phyloP scores from a whole-genome alignment of 2,888 invertebrate species.

The Drosophila neoperkinsi region DNA sequence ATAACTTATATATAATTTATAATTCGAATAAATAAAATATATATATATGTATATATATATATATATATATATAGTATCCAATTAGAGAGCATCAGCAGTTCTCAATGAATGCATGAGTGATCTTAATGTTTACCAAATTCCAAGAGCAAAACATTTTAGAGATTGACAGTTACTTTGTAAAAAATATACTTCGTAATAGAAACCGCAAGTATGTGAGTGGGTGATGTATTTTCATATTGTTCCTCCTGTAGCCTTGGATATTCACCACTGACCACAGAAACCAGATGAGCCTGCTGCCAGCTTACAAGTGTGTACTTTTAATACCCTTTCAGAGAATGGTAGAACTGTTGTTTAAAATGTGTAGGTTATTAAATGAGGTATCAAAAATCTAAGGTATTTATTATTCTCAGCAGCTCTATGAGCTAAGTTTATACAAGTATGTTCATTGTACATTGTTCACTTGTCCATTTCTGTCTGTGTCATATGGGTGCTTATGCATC shows the following conservation, averaged over 20 bases:
- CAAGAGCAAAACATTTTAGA: constrained; percentile 54
- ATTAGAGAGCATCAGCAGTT: constrained; percentile 17
- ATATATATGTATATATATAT: background rate
- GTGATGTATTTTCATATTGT: constrained; percentile 12
- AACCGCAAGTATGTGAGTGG: constrained; percentile 21
- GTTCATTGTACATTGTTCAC: background rate
- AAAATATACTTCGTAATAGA: constrained; percentile 23
- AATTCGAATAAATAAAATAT: background rate
- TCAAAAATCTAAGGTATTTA: too few species aligned
- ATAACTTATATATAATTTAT: background rate
- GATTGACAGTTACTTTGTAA: constrained; percentile 4
- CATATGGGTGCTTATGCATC: background rate
- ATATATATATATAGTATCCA: background rate
- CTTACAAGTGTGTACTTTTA: constrained; percentile 34
- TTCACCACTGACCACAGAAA: background rate
- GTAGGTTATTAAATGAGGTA: background rate
- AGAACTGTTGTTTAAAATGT: background rate
- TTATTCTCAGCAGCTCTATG: background rate
- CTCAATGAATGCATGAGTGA: constrained; percentile 31
- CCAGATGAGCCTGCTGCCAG: background rate
- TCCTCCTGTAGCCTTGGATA: constrained; percentile 8
- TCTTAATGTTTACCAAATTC: constrained; percentile 23
- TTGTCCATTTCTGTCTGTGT: background rate
- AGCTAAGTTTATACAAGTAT: background rate
- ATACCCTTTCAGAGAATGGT: too few species aligned